Base-by-base conservation (phyloP, 2,113 vertebrate species). In the Gnathonemus longibarbis region DNA sequence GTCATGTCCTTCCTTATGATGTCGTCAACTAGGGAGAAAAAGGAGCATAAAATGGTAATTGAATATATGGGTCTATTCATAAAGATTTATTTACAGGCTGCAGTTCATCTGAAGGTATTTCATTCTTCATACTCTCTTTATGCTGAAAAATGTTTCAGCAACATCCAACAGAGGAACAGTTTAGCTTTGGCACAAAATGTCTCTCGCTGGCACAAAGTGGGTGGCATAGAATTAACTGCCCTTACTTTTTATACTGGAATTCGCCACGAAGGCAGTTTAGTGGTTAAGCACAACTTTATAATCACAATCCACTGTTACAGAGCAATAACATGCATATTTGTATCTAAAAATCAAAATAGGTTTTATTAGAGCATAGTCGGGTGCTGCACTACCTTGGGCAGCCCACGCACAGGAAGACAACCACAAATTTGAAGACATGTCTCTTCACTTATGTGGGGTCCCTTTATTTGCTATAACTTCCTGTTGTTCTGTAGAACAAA, bases 1-100 rank as follows among this genome's bases (percentile, higher is more conserved):
- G 95, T 97, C 95, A 99, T 96, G 93, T 99, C 98, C 95, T 98
- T 97, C 95, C 96, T 97, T 95, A 99, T 99, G 94, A 99, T 98
- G 96, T 99, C 98, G 19, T 99, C 98, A 93, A 99, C 98, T 99
- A 95, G 66, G 27, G n/a, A 49, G n/a, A 15, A 94, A 96, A 94
- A 95, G 45, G 8, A 94, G 92, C 91, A 94, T 94, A 88, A 90
- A 89, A 83, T 39, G 8, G 46, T 31, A 17, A 66, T 80, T 84
- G 42, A 84, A 93, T 62, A 90, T 83, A 35, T 46, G 39, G 66
- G 9, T 74, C 27, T 13, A 74, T 42, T 42, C 35, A 19, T 42
- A 80, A 80, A 19, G 35, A 42, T 42, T 77, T 80, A 46, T 89
- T 91, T 90, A 58, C 35, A 58, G 10, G 62, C 27, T 31, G 62